phyloP scores from a whole-genome alignment of 1,140 invertebrate species.

The Tetramorium parvispinum region DNA sequence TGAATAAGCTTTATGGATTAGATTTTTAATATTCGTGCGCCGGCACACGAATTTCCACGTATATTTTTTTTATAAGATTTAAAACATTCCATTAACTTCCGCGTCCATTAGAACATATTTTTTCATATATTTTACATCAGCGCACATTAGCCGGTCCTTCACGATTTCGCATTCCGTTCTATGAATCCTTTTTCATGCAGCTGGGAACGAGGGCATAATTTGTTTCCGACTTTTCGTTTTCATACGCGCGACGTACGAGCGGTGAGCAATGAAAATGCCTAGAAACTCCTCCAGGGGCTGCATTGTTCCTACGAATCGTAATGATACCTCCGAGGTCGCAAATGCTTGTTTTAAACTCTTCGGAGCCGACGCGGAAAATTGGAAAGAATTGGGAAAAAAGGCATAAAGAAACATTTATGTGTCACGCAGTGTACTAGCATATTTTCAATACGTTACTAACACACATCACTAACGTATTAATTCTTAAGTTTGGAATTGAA shows the following conservation, averaged over 20 bases:
- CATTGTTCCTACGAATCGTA: constrained; percentile 68
- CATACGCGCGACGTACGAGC: constrained; percentile 37
- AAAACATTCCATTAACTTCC: constrained; percentile 39
- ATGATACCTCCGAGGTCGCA: constrained; percentile 66
- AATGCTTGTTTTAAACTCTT: constrained; percentile 23
- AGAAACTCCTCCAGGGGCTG: constrained; percentile 31
- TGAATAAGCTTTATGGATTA: not conserved
- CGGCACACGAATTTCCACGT: not conserved
- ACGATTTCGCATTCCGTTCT: constrained; percentile 31
- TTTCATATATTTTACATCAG: not conserved
- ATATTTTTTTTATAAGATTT: constrained; percentile 31
- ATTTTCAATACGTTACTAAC: not conserved
- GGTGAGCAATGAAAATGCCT: constrained; percentile 67
- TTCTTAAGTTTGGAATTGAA: not conserved
- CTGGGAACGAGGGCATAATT: constrained; percentile 46
- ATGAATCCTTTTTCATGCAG: not conserved
- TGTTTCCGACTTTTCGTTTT: constrained; percentile 55
- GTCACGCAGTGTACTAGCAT: not conserved
- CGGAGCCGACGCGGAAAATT: constrained; percentile 16
- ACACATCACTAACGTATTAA: too few relatives aligned
- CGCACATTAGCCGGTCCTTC: not conserved
- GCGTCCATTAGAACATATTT: constrained; percentile 44
- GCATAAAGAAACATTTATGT: not conserved
- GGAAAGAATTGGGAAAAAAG: not conserved
- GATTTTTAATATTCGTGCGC: not conserved